Evolutionary conservation across 2,888 invertebrate species (phyloP).

Genomic region (Apocheima hispidaria): DNA sequence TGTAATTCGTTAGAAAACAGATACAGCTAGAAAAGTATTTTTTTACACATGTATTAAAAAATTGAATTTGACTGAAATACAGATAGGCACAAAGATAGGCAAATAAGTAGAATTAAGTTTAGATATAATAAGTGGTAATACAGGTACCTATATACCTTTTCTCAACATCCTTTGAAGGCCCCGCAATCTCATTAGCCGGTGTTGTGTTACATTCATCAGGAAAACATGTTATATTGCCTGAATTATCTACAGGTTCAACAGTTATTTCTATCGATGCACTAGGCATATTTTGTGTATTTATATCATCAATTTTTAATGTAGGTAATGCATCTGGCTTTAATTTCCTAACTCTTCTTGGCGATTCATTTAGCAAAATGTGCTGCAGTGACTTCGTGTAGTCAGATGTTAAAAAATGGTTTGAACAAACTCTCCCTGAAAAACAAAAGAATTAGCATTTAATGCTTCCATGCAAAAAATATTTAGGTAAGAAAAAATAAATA

Average conservation of each 20-base stretch:
- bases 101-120: too few relatives aligned
- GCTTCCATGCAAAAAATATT: background rate
- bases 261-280: background rate
- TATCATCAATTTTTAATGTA: constrained; percentile 1
- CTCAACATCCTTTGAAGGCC: background rate
- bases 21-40: too few relatives aligned
- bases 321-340: background rate
- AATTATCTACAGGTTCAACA: background rate
- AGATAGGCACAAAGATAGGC: too few relatives aligned
- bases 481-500: too few relatives aligned
- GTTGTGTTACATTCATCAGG: background rate
- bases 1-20: too few relatives aligned
- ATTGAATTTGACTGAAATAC: too few relatives aligned
- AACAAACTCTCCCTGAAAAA: constrained; percentile 4
- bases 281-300: background rate
- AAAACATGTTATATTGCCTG: background rate
- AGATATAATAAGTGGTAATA: background rate
- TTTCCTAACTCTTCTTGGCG: background rate
- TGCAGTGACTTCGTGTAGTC: background rate
- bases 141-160: background rate
- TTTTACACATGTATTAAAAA: too few relatives aligned
- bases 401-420: background rate
- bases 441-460: background rate
- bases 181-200: background rate
- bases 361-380: background rate